Conservation (phyloP, 2,113 vertebrate species). For the Sardina pilchardus region DNA sequence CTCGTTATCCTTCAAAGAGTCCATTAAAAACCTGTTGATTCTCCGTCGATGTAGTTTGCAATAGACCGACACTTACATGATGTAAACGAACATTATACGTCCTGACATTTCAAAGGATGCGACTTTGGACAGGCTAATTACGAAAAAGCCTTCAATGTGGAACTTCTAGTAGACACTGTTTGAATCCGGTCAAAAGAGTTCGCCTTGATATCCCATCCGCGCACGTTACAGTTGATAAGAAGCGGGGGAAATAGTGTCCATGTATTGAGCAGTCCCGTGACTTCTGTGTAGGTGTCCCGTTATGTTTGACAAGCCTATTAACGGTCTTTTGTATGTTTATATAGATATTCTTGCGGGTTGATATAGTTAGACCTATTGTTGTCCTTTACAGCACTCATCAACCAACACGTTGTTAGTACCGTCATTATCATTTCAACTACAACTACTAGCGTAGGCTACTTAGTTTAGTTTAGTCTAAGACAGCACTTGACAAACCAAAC, state of each 20-base stretch:
- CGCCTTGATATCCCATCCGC: not conserved
- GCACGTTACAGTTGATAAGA: not conserved
- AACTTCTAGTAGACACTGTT: not conserved
- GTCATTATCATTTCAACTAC: not conserved
- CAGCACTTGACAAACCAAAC: not conserved
- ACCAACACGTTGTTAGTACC: not conserved
- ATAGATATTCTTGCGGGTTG: not conserved
- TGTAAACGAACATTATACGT: not conserved
- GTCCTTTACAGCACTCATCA: not conserved
- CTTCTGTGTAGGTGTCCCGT: not conserved
- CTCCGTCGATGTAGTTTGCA: not conserved
- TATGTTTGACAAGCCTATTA: not conserved
- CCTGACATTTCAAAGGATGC: not conserved
- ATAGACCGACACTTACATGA: not conserved
- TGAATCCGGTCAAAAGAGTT: not conserved
- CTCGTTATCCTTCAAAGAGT: not conserved
- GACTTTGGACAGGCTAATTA: not conserved
- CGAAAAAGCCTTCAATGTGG: not conserved
- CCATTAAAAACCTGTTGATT: not conserved
- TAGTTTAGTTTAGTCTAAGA: not conserved
- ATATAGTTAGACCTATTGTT: not conserved
- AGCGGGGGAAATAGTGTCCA: not conserved
- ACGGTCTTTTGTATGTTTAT: not conserved
- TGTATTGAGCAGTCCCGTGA: not conserved
- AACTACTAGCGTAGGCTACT: not conserved